A percentile compares a stretch with the other conserved stretches of the same genome.
Evolutionary conservation across 2,113 vertebrate species (phyloP).

Genomic region (Cygnus buccinator): DNA sequence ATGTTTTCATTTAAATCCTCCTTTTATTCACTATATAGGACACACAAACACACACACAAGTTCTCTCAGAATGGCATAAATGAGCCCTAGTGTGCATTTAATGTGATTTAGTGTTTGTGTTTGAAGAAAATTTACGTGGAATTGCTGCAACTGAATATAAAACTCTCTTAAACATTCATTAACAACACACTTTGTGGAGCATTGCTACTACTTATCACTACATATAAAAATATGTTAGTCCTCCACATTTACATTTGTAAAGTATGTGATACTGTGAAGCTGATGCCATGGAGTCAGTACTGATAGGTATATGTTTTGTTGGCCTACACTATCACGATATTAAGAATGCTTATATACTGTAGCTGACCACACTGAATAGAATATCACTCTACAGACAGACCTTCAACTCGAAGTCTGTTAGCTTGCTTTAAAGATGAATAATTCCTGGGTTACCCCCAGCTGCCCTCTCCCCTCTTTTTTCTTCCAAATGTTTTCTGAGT

Average conservation of each 20-base stretch:
- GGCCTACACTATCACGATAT: rapidly evolving
- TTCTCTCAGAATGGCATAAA: not conserved
- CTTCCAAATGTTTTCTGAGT: not conserved
- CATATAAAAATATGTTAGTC: not conserved
- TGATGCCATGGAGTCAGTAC: not conserved
- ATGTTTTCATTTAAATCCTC: not conserved
- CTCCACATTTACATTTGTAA: not conserved
- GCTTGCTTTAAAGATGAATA: not conserved
- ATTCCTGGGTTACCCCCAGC: rapidly evolving
- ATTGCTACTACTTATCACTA: not conserved
- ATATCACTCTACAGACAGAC: not conserved
- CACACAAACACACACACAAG: not conserved
- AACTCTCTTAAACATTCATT: not conserved
- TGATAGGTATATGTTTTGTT: not conserved
- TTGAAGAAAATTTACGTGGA: not conserved
- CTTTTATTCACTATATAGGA: not conserved
- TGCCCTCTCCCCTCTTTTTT: not conserved
- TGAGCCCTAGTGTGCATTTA: not conserved
- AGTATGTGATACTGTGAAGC: not conserved
- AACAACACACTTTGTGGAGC: not conserved
- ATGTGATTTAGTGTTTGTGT: not conserved
- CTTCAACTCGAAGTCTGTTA: not conserved
- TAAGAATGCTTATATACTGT: not conserved
- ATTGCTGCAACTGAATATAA: not conserved
- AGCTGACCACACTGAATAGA: not conserved